Percentiles rank a stretch among this genome's conserved stretches.
phyloP scores from a whole-genome alignment of 2,797 vertebrate genomes.

The Tenualosa ilisha region DNA sequence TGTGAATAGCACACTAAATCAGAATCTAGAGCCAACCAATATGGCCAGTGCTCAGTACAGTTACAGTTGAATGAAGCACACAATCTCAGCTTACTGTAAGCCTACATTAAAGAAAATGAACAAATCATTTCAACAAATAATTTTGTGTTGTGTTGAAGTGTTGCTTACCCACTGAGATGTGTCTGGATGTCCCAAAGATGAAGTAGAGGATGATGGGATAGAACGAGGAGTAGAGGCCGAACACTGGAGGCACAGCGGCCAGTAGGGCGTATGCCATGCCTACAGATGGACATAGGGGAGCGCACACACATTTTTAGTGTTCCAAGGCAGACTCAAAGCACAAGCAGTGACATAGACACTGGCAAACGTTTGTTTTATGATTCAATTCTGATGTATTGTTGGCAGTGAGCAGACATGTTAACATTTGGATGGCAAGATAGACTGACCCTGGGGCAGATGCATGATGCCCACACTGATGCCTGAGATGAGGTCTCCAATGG shows the following conservation, averaged over 20 bases:
- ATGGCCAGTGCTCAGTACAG: no score
- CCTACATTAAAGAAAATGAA: no score
- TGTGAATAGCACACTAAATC: background rate
- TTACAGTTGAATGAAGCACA: no score
- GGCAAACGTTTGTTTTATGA: no score
- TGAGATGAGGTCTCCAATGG: conserved; percentile 84
- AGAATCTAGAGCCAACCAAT: no score
- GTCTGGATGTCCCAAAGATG: conserved; percentile 78
- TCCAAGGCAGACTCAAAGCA: background rate
- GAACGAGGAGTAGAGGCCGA: conserved; percentile 76
- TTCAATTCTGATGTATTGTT: background rate
- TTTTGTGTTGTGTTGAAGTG: background rate
- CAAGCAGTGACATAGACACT: no score
- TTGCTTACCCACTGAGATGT: conserved; percentile 75
- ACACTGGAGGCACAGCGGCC: conserved; percentile 75
- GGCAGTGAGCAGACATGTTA: background rate
- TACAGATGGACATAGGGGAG: conserved; percentile 39
- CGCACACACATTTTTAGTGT: background rate
- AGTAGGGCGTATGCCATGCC: conserved; percentile 80
- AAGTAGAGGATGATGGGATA: conserved; percentile 76
- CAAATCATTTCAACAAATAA: no score
- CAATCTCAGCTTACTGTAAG: no score
- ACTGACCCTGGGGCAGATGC: conserved; percentile 85
- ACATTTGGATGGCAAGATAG: background rate
- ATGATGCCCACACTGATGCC: conserved; percentile 90